phyloP scores from a whole-genome alignment of 2,888 invertebrate species.

The Camponotus fellah region DNA sequence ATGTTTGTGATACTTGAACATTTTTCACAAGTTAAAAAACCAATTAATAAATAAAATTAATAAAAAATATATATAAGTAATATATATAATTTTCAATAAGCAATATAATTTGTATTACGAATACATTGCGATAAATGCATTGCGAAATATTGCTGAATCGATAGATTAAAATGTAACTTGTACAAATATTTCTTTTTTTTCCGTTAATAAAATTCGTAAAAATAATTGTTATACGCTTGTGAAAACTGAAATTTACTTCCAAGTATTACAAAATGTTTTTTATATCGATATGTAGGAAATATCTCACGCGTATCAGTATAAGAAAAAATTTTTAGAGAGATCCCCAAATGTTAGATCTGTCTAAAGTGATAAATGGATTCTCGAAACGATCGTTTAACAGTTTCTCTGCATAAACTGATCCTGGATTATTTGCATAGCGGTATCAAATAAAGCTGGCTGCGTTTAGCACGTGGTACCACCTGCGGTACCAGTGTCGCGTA shows the following conservation, averaged over 20 bases:
- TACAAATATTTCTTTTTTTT: neutral
- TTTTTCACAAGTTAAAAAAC: neutral
- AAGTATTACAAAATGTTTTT: neutral
- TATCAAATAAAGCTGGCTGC: constrained; percentile 35
- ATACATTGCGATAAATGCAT: neutral
- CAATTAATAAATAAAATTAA: constrained; percentile 1
- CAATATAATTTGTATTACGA: neutral
- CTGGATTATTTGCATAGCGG: constrained; percentile 9
- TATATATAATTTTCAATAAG: neutral
- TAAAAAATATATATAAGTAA: neutral
- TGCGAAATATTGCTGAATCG: neutral
- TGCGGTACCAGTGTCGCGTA: constrained; percentile 51
- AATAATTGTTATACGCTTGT: constrained; percentile 1
- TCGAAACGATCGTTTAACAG: constrained; percentile 20
- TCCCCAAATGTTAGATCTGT: neutral
- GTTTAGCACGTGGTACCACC: constrained; percentile 3
- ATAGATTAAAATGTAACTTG: neutral
- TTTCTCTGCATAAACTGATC: constrained; percentile 11
- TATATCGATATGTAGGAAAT: neutral
- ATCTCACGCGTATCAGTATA: neutral
- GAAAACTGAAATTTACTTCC: neutral
- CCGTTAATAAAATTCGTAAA: neutral
- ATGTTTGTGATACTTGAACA: constrained; percentile 31
- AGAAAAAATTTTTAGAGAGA: neutral
- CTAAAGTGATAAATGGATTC: constrained; percentile 1